Evolutionary conservation across 2,888 invertebrate genomes (phyloP), one percentile per base, ranked within the genome.

Genomic region (Lampropteryx suffumata): DNA sequence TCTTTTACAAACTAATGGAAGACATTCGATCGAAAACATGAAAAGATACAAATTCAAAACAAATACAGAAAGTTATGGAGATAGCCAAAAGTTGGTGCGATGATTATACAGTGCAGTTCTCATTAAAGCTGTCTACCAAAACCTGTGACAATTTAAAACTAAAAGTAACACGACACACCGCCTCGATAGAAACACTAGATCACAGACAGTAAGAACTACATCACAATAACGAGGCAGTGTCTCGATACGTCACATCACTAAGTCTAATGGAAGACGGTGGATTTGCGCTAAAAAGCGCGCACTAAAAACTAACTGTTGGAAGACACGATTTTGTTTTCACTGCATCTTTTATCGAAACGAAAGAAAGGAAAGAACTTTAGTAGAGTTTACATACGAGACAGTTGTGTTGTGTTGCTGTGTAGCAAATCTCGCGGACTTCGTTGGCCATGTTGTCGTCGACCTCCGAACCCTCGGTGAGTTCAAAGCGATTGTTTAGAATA

Each of bases 361-460:
- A 61, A 67, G 64, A 61, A 49, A 49, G 46, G 64, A 68, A 75
- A 67, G 57, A 62, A 61, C 67, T 64, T 66, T 67, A 69, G 69
- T 82, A 86, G 62, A 79, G 69, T 67, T 86, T 89, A 88, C 90
- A 90, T 84, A 90, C 85, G 76, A 82, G 71, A 69, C 90, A 90
- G 69, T 67, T 76, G 62, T 59, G 62, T 44, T 75, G 79, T 54
- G 58, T 70, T 57, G 81, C 76, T 57, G 82, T 66, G 82, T 91
- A 89, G 84, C 91, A 85, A 81, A 91, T 87, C 71, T 92, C 92
- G 44, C 87, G 84, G 42, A 91, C 83, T 77, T 92, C 92, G 66
- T 92, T 92, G 48, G 90, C 87, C 76, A 92, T 76, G 74, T 92
- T 93, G 52, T 92, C 92, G 64, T 80, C 90, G 71, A 91, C 82